These are phyloP conservation scores for Paracanthobrama guichenoti DNA, from an alignment of 2,113 vertebrate species.

Conservation along the genomic window DNA sequence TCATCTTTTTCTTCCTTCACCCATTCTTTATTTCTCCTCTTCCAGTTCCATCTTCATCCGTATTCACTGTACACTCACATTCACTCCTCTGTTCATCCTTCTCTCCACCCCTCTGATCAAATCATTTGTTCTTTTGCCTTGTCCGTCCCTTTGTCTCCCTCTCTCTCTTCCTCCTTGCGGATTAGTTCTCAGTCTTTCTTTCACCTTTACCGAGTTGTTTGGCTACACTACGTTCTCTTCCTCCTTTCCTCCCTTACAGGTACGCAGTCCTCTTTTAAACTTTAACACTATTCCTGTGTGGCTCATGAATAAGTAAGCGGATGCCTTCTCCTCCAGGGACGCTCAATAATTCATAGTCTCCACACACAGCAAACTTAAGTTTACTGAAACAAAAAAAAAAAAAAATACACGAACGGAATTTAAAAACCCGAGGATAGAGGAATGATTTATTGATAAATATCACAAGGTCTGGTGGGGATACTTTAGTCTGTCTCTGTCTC, in stretches of 20 bases:
- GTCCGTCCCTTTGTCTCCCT: slow-evolving; percentile 33
- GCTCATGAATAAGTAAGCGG: slow-evolving; percentile 84
- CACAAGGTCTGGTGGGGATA: slow-evolving; percentile 72
- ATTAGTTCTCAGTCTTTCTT: slow-evolving; percentile 41
- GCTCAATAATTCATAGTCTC: slow-evolving; percentile 80
- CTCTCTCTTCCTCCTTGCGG: slow-evolving; percentile 17
- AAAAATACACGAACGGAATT: slow-evolving; percentile 64
- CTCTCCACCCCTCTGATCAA: slow-evolving; percentile 46
- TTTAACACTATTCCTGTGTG: slow-evolving; percentile 79
- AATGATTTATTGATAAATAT: slow-evolving; percentile 83
- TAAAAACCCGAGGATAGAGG: slow-evolving; percentile 58
- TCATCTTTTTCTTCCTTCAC: slow-evolving; percentile 9
- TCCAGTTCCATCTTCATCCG: background rate
- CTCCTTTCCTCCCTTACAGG: slow-evolving; percentile 59
- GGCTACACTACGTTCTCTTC: slow-evolving; percentile 59
- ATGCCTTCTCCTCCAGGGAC: slow-evolving; percentile 74
- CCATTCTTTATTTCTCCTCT: background rate
- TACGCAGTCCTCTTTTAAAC: slow-evolving; percentile 73
- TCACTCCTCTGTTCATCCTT: slow-evolving; percentile 32
- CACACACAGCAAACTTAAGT: slow-evolving; percentile 76
- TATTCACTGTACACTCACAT: slow-evolving; percentile 15
- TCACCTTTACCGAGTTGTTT: slow-evolving; percentile 59
- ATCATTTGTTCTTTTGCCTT: slow-evolving; percentile 24
- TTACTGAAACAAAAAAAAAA: slow-evolving; percentile 74
- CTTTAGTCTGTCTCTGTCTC: slow-evolving; percentile 45